These are phyloP conservation scores for Aphyosemion australe DNA, from an alignment of 2,113 vertebrate species.

Conservation along the genomic window DNA sequence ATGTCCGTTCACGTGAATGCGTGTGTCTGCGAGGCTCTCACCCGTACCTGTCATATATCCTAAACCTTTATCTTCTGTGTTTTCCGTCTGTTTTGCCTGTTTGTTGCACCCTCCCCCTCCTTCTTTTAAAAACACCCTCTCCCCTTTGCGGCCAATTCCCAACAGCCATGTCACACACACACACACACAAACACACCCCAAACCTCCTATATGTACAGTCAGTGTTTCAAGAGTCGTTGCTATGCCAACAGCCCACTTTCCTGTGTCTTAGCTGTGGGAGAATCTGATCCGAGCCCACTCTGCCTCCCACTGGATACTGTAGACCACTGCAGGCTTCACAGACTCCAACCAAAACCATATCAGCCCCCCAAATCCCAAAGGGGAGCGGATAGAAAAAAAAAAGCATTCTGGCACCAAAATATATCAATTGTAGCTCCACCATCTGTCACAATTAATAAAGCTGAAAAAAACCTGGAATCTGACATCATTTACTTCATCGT, in stretches of 20 bases:
- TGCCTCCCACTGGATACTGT: constrained; percentile 76
- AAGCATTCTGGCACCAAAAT: constrained; percentile 50
- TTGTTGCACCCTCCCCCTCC: constrained; percentile 61
- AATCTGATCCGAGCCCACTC: constrained; percentile 67
- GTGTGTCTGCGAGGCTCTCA: constrained; percentile 80
- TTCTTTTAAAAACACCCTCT: constrained; percentile 43
- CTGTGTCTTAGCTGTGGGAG: constrained; percentile 71
- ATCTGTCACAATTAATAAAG: constrained; percentile 50
- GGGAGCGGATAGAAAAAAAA: constrained; percentile 38
- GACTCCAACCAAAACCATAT: constrained; percentile 17
- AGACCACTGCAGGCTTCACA: constrained; percentile 69
- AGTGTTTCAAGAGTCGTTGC: constrained; percentile 80
- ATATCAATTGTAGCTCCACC: constrained; percentile 46
- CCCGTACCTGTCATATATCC: constrained; percentile 87
- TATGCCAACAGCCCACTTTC: constrained; percentile 86
- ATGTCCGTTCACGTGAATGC: constrained; percentile 71
- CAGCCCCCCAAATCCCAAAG: constrained; percentile 17
- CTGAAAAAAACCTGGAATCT: constrained; percentile 26
- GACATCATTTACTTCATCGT: constrained; percentile 15
- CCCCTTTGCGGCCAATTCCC: constrained; percentile 46
- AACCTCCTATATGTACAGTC: constrained; percentile 64
- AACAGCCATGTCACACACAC: constrained; percentile 38
- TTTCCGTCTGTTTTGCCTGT: constrained; percentile 77
- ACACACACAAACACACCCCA: constrained; percentile 41
- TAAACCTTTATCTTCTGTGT: constrained; percentile 72